A percentile compares a stretch with the other conserved stretches of the same genome.
Conservation (phyloP, 2,888 invertebrate species). For the Xylota segnis region DNA sequence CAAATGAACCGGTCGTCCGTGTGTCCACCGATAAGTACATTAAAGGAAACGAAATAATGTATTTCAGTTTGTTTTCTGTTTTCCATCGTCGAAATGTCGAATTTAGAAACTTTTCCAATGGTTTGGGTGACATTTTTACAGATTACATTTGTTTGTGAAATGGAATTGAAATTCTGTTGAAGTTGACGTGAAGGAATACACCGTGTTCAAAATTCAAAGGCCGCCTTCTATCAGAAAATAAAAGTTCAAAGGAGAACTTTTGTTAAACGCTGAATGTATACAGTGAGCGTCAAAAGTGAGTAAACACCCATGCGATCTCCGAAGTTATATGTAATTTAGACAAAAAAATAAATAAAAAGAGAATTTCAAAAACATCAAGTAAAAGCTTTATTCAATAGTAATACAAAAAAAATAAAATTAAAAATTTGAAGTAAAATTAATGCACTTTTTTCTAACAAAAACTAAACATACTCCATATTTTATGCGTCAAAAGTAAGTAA, state of each 20-base stretch:
- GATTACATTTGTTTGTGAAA: conserved; percentile 12
- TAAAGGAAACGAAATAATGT: conserved; percentile 2
- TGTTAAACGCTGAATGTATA: not conserved
- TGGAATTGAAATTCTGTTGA: conserved; percentile 12
- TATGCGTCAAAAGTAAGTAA: no score
- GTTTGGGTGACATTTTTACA: conserved; percentile 6
- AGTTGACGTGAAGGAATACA: not conserved
- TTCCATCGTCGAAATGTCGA: not conserved
- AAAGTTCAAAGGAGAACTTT: not conserved
- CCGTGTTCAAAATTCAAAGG: not conserved
- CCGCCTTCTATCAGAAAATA: not conserved
- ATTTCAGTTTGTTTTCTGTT: not conserved
- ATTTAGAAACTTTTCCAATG: not conserved
- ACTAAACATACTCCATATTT: no score
- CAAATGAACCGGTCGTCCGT: conserved; percentile 12
- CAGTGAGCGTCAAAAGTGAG: no score
- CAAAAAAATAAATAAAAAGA: no score
- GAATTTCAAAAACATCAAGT: no score
- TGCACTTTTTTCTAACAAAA: no score
- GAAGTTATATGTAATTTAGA: no score
- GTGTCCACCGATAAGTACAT: conserved; percentile 1
- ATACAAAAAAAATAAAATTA: no score
- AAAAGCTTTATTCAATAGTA: no score
- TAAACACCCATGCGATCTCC: no score
- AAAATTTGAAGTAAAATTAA: no score